Conservation (phyloP, 2,113 vertebrate species). For the Acanthochromis polyacanthus region DNA sequence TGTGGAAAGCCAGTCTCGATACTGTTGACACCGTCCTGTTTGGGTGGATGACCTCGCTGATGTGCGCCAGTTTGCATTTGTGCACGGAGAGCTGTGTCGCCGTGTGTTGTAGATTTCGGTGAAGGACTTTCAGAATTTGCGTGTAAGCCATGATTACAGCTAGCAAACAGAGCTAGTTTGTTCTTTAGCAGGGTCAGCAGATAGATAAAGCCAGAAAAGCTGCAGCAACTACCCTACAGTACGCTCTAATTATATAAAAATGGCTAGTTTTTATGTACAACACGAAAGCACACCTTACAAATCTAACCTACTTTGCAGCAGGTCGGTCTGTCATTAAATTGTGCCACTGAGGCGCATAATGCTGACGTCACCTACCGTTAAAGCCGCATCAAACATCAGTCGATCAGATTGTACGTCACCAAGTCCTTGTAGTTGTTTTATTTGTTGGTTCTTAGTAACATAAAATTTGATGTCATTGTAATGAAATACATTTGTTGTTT, state of each 20-base stretch:
- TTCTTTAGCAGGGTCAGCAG: neutral
- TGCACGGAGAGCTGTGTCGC: conserved; percentile 31
- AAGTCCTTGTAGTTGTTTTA: no score
- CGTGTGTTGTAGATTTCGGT: conserved; percentile 31
- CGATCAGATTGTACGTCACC: no score
- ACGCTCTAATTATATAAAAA: neutral
- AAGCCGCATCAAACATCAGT: neutral
- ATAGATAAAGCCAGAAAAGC: neutral
- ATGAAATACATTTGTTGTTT: no score
- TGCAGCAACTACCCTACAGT: neutral
- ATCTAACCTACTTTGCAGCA: neutral
- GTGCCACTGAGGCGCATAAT: neutral
- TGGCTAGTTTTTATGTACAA: neutral
- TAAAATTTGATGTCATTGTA: no score
- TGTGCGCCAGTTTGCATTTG: conserved; percentile 39
- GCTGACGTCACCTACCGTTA: conserved; percentile 59
- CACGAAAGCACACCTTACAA: neutral
- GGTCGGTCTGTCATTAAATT: no score
- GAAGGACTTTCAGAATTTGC: conserved; percentile 64
- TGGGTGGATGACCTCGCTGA: conserved; percentile 8
- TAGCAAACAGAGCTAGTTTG: neutral
- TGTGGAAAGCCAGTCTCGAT: neutral
- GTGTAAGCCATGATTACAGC: conserved; percentile 64
- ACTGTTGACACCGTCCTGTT: conserved; percentile 6
- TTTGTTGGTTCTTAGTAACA: no score